Conservation (phyloP, 2,797 vertebrate genomes). For the Characodon lateralis region DNA sequence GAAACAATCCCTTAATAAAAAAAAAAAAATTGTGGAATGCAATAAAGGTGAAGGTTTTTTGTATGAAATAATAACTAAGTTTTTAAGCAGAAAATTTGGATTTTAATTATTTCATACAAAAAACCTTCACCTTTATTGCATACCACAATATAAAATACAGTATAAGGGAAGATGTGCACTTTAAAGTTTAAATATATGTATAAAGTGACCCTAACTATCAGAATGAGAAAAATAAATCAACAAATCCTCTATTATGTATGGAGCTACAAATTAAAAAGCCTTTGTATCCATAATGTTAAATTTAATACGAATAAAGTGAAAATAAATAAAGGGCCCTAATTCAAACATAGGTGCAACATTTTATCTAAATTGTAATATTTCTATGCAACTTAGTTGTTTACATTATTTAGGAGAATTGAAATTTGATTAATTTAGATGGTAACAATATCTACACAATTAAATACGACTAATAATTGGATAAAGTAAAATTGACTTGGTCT, state of each 20-base stretch:
- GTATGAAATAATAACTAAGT: neutral
- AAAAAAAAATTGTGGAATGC: neutral
- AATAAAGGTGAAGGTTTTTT: neutral
- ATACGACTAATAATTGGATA: neutral
- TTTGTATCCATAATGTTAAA: neutral
- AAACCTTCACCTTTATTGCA: neutral
- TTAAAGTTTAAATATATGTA: neutral
- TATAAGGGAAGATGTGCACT: neutral
- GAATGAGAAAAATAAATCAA: neutral
- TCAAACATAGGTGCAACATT: neutral
- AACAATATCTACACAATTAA: neutral
- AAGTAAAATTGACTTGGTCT: neutral
- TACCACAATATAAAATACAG: neutral
- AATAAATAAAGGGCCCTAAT: neutral
- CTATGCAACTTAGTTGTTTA: neutral
- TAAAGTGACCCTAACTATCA: neutral
- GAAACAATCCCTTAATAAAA: slow-evolving; percentile 18
- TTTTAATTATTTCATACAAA: neutral
- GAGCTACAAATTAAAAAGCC: neutral
- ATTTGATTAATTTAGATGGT: neutral
- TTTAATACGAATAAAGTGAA: neutral
- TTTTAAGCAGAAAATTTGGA: neutral
- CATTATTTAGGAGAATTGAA: neutral
- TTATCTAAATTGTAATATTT: neutral
- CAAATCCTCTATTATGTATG: neutral